Conservation (phyloP, 23 tunicate genomes). For the Ciona savignyi region DNA sequence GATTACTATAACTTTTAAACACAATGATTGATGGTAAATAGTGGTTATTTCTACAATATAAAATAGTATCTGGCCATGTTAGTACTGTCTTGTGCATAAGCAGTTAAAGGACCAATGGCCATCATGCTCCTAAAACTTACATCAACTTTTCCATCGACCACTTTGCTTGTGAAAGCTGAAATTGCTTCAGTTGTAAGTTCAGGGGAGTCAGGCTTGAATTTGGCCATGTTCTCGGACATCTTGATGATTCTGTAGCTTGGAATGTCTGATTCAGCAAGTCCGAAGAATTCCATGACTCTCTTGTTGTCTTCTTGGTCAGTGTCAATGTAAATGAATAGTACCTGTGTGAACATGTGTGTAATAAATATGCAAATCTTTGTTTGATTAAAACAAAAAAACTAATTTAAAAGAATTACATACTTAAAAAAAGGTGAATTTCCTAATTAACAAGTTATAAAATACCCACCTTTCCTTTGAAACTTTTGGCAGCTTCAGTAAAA, state of each 20-base stretch:
- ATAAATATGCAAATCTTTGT: no score
- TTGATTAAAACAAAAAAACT: no score
- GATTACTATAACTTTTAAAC: no score
- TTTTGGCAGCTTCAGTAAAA: slow-evolving; percentile 67
- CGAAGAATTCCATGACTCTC: slow-evolving; percentile 98
- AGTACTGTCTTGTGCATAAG: no score
- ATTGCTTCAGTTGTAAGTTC: slow-evolving; percentile 53
- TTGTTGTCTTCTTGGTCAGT: slow-evolving; percentile 84
- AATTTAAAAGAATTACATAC: neutral
- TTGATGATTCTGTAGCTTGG: slow-evolving; percentile 92
- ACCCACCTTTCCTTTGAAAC: slow-evolving; percentile 90
- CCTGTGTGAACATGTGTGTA: slow-evolving; percentile 42
- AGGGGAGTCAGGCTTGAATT: slow-evolving; percentile 83
- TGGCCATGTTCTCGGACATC: slow-evolving; percentile 99
- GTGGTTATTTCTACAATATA: neutral
- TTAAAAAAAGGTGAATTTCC: neutral
- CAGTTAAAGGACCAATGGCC: neutral
- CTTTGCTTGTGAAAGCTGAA: slow-evolving; percentile 47
- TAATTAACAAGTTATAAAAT: neutral
- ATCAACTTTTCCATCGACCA: slow-evolving; percentile 46
- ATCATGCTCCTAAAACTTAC: no score
- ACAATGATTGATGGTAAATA: neutral
- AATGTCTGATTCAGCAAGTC: slow-evolving; percentile 54
- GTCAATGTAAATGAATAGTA: slow-evolving; percentile 88
- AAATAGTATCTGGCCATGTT: no score